phyloP scores from a whole-genome alignment of 2,797 vertebrate species.

The Taenioides sp. region DNA sequence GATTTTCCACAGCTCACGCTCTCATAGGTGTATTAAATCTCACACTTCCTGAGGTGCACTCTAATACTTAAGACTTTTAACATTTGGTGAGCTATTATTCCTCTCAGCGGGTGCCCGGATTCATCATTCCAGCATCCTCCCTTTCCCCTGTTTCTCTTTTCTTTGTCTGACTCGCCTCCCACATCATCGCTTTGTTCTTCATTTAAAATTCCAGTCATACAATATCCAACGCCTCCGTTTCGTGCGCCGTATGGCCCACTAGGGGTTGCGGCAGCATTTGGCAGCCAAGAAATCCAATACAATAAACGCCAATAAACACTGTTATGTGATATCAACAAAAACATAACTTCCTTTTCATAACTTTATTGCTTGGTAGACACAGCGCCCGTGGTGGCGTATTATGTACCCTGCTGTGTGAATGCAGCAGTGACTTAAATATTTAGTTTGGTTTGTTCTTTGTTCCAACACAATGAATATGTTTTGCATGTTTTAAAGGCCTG shows the following conservation, averaged over 20 bases:
- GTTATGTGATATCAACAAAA: slow-evolving; percentile 65
- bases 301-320: slow-evolving; percentile 50
- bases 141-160: slow-evolving; percentile 21
- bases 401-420: slow-evolving; percentile 27
- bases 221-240: slow-evolving; percentile 63
- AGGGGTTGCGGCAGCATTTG: slow-evolving; percentile 59
- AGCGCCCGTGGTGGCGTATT: slow-evolving; percentile 25
- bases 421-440: slow-evolving; percentile 22
- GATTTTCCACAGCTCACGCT: slow-evolving; percentile 35
- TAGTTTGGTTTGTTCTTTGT: neutral
- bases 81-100: slow-evolving; percentile 64
- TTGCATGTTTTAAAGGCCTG: slow-evolving; percentile 10
- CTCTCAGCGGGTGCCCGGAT: slow-evolving; percentile 42
- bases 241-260: slow-evolving; percentile 62
- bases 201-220: slow-evolving; percentile 73
- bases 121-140: slow-evolving; percentile 6
- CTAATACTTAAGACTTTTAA: slow-evolving; percentile 47
- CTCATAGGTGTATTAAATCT: slow-evolving; percentile 58
- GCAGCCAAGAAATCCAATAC: slow-evolving; percentile 58
- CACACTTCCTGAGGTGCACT: slow-evolving; percentile 44
- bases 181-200: slow-evolving; percentile 56
- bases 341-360: slow-evolving; percentile 58
- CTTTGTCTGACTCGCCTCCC: slow-evolving; percentile 52
- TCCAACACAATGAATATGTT: neutral
- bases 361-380: slow-evolving; percentile 53